phyloP scores from a whole-genome alignment of 2,797 vertebrate genomes.

The Macropodus opercularis region DNA sequence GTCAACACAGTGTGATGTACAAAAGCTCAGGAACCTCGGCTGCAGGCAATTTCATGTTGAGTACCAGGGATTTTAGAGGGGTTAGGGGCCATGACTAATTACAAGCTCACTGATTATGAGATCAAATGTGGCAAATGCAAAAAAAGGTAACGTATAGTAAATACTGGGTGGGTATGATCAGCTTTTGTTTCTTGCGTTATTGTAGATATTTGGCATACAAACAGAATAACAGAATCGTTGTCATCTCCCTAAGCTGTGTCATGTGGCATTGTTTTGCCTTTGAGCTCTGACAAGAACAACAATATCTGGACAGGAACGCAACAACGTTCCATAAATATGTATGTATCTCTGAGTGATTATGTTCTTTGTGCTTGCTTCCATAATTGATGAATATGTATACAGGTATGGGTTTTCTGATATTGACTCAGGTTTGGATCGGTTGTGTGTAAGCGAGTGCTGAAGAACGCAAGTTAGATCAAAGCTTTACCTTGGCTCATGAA shows the following conservation, averaged over 20 bases:
- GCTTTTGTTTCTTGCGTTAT: constrained; percentile 51
- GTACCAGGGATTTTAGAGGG: constrained; percentile 52
- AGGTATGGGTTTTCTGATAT: constrained; percentile 34
- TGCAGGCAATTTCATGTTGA: constrained; percentile 28
- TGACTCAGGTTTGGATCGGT: constrained; percentile 24
- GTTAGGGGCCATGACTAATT: constrained; percentile 61
- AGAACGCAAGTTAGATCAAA: constrained; percentile 2
- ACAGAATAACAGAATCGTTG: constrained; percentile 63
- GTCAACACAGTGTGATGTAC: constrained; percentile 28
- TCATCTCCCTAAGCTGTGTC: constrained; percentile 70
- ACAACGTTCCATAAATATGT: constrained; percentile 72
- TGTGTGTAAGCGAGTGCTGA: constrained; percentile 4
- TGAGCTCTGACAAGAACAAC: constrained; percentile 70
- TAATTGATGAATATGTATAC: constrained; percentile 67
- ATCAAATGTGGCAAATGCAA: constrained; percentile 52
- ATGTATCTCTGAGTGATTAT: constrained; percentile 69
- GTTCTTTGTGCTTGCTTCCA: constrained; percentile 60
- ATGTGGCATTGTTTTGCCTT: constrained; percentile 73
- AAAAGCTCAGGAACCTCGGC: constrained; percentile 36
- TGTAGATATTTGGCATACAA: constrained; percentile 64
- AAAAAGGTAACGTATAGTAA: constrained; percentile 44
- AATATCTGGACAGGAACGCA: constrained; percentile 64
- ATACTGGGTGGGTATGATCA: constrained; percentile 44
- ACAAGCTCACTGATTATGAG: constrained; percentile 68
- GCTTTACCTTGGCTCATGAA: constrained; percentile 10